Evolutionary conservation across 2,797 vertebrate genomes (phyloP).

Genomic region (Notamacropus eugenii): DNA sequence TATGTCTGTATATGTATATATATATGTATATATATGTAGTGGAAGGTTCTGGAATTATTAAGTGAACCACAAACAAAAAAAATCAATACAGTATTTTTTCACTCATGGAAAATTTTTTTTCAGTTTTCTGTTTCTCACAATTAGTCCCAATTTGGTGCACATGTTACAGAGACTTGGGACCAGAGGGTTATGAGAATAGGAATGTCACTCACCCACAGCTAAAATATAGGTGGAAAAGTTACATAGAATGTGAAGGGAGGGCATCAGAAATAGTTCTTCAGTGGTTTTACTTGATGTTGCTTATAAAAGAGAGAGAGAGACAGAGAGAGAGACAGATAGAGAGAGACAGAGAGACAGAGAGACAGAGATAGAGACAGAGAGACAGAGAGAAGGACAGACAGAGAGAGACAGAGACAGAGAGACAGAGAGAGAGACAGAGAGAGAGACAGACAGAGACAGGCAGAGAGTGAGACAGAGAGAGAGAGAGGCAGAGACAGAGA

Average conservation of each 20-base stretch:
- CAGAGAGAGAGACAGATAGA: too few species aligned
- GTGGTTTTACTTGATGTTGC: slow-evolving; percentile 5
- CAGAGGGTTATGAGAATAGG: background rate
- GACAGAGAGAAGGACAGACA: too few species aligned
- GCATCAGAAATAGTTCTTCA: background rate
- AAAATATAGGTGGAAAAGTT: background rate
- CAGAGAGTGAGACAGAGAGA: too few species aligned
- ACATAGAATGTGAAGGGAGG: background rate
- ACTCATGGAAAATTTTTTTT: background rate
- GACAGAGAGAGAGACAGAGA: background rate
- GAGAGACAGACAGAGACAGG: too few species aligned
- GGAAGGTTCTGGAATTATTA: background rate
- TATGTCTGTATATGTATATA: background rate
- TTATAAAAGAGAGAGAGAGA: background rate
- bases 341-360: too few species aligned
- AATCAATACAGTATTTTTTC: background rate
- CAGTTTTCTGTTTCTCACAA: background rate
- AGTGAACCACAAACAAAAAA: background rate
- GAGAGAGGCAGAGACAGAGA: background rate
- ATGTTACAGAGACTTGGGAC: background rate
- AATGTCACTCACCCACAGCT: background rate
- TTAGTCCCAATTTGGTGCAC: background rate
- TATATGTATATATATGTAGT: background rate
- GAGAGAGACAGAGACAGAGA: too few species aligned
- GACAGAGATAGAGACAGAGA: too few species aligned